Evolutionary conservation across 2,888 invertebrate genomes (phyloP).

Genomic region (Harmothoe impar): DNA sequence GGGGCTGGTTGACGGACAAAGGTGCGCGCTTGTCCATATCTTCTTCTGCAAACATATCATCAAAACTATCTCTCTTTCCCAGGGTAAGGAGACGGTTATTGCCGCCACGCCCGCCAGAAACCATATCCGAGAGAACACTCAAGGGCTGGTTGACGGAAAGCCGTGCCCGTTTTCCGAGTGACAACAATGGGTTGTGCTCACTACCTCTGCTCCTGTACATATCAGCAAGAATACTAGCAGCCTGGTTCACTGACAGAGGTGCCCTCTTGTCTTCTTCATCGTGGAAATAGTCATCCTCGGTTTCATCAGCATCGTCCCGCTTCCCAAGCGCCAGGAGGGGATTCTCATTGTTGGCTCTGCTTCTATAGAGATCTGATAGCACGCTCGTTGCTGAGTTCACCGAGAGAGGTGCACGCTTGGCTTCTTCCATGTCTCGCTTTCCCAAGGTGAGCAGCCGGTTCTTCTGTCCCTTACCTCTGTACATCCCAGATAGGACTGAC

Average conservation of each 20-base stretch:
- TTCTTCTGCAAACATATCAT: neutral
- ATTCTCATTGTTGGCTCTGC: neutral
- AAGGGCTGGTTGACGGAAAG: conserved; percentile 48
- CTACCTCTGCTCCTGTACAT: conserved; percentile 16
- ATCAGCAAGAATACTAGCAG: neutral
- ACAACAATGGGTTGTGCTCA: neutral
- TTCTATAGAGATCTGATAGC: neutral
- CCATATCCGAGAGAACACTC: conserved; percentile 33
- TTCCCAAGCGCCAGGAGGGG: conserved; percentile 1
- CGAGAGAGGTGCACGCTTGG: neutral
- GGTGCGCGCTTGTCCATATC: conserved; percentile 10
- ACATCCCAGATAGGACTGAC: conserved; percentile 30
- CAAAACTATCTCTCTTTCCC: neutral
- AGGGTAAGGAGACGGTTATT: conserved; percentile 14
- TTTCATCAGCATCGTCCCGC: neutral
- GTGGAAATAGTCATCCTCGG: neutral
- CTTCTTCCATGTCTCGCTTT: neutral
- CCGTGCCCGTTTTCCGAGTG: neutral
- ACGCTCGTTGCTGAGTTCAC: neutral
- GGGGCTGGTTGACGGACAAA: conserved; percentile 28
- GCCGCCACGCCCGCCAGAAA: neutral
- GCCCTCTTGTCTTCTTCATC: neutral
- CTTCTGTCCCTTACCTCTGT: neutral
- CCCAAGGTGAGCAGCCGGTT: conserved; percentile 37
- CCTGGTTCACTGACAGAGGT: conserved; percentile 41